phyloP scores from a whole-genome alignment of 2,888 invertebrate genomes.

The Tachina grossa region DNA sequence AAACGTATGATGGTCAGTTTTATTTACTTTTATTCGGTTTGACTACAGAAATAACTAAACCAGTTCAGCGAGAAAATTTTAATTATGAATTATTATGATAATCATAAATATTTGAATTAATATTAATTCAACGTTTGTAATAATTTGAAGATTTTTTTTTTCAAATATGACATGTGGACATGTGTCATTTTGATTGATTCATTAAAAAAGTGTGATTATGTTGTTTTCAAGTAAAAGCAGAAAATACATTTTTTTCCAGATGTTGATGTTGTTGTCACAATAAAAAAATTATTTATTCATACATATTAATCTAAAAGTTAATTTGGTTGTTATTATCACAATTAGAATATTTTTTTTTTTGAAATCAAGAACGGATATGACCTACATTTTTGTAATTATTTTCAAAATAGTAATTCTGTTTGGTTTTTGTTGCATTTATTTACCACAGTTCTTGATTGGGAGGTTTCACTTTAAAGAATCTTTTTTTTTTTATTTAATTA shows the following conservation, averaged over 20 bases:
- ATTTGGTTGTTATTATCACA: conserved; percentile 28
- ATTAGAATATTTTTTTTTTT: conserved; percentile 32
- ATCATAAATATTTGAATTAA: neutral
- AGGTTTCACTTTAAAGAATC: neutral
- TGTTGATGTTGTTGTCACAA: neutral
- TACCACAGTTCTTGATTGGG: neutral
- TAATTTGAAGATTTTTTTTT: neutral
- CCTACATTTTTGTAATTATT: conserved; percentile 34
- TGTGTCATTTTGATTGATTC: neutral
- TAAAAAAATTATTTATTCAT: neutral
- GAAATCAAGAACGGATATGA: conserved; percentile 41
- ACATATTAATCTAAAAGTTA: conserved; percentile 1
- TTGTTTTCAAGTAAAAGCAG: neutral
- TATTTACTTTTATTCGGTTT: neutral
- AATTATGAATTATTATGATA: conserved; percentile 31
- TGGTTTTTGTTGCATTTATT: conserved; percentile 17
- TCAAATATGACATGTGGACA: neutral
- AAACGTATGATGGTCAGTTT: conserved; percentile 8
- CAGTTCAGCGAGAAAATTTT: neutral
- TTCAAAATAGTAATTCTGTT: conserved; percentile 8
- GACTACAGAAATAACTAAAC: conserved; percentile 1
- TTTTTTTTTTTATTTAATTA: neutral
- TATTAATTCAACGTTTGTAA: neutral
- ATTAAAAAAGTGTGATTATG: neutral
- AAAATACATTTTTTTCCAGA: no score